Conservation (phyloP, 2,888 invertebrate species). For the Sarcophaga carnaria region DNA sequence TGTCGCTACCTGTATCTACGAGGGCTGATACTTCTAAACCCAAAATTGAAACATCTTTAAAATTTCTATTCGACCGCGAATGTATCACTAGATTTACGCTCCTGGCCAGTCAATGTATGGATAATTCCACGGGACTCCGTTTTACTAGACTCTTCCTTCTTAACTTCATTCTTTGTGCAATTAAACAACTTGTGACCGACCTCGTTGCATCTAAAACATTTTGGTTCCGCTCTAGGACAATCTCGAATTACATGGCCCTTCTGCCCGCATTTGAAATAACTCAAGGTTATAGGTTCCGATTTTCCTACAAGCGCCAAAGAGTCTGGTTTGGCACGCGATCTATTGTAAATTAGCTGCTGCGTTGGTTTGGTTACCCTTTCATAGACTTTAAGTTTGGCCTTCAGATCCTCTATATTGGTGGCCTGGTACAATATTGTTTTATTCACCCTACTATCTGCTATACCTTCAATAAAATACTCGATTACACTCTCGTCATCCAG, state of each 20-base stretch:
- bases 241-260: conserved; percentile 10
- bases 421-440: conserved; percentile 50
- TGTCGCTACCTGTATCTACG: conserved; percentile 2
- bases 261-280: conserved; percentile 25
- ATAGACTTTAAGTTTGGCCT: conserved; percentile 37
- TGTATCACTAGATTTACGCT: background rate
- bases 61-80: background rate
- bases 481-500: conserved; percentile 57
- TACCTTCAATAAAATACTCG: conserved; percentile 62
- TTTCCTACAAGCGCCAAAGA: background rate
- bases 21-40: background rate
- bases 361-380: conserved; percentile 47
- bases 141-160: background rate
- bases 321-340: background rate
- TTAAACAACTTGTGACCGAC: conserved; percentile 33
- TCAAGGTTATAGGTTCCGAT: no score
- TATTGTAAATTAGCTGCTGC: background rate
- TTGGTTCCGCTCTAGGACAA: background rate
- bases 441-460: conserved; percentile 40
- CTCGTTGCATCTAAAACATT: conserved; percentile 29
- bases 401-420: conserved; percentile 20
- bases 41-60: background rate
- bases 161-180: background rate
- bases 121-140: no score
- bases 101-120: no score